Conservation (phyloP, 2,888 invertebrate species). For the Synanthedon andrenaeformis region DNA sequence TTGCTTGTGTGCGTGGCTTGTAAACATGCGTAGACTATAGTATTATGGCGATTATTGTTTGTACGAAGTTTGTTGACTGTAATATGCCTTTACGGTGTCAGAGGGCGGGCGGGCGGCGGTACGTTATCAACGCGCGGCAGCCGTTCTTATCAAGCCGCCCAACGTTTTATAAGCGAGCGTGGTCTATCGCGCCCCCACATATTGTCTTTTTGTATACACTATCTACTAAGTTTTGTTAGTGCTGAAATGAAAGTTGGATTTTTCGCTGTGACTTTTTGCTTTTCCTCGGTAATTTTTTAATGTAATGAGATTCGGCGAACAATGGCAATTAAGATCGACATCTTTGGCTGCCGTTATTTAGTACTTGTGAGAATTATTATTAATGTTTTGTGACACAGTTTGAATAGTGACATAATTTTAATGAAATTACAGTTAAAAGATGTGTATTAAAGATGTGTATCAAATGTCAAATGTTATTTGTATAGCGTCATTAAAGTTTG, state of each 20-base stretch:
- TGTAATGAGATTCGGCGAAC: background rate
- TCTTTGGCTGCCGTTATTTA: too few species aligned
- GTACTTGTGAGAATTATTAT: too few species aligned
- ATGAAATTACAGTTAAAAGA: too few species aligned
- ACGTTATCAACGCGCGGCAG: conserved; percentile 25
- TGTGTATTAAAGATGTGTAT: too few species aligned
- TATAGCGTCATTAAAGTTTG: too few species aligned
- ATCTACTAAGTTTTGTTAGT: conserved; percentile 18
- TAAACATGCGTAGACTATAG: too few species aligned
- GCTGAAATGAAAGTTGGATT: conserved; percentile 5
- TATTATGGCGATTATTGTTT: too few species aligned
- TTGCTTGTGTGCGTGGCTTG: too few species aligned
- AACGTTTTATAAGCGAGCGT: conserved; percentile 10
- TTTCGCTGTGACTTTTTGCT: background rate
- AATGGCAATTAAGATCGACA: too few species aligned
- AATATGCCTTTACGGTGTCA: conserved; percentile 4
- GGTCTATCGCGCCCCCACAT: conserved; percentile 18
- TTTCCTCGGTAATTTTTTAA: background rate
- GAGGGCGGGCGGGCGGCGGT: conserved; percentile 13
- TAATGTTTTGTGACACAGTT: too few species aligned
- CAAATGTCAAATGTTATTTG: too few species aligned
- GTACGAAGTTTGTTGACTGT: background rate
- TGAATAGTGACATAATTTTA: too few species aligned
- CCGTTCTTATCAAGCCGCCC: conserved; percentile 12
- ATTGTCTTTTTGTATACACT: conserved; percentile 19